Conservation (phyloP, 2,888 invertebrate species). For the Prosopocoilus inquinatus region DNA sequence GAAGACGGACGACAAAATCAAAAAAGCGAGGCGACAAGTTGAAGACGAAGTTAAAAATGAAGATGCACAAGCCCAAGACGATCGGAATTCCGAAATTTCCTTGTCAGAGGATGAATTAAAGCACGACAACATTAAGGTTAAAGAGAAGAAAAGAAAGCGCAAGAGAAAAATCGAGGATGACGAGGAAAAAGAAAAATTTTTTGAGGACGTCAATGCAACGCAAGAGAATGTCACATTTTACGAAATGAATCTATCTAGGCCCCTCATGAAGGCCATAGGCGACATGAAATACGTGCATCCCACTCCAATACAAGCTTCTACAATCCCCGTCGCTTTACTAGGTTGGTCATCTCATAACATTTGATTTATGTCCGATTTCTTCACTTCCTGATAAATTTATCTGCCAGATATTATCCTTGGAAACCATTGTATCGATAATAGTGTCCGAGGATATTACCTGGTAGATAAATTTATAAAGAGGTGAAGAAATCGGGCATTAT, state of each 20-base stretch:
- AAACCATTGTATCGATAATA: no score
- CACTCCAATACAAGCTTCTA: conserved; percentile 94
- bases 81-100: conserved; percentile 58
- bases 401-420: no score
- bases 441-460: no score
- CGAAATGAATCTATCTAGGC: conserved; percentile 95
- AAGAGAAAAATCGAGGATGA: conserved; percentile 47
- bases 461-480: no score
- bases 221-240: conserved; percentile 73
- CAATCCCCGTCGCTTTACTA: conserved; percentile 89
- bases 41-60: conserved; percentile 52
- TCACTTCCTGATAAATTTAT: no score
- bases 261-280: conserved; percentile 86
- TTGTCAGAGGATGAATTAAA: conserved; percentile 78
- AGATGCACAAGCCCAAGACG: conserved; percentile 43
- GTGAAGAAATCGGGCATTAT: no score
- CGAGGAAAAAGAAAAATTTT: conserved; percentile 55
- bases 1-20: conserved; percentile 83
- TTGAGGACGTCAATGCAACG: conserved; percentile 67
- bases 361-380: no score
- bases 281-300: conserved; percentile 89
- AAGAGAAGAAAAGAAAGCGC: conserved; percentile 57
- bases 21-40: conserved; percentile 50
- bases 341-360: conserved; percentile 49
- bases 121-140: conserved; percentile 67